Percentiles rank a stretch among this genome's conserved stretches.
These are phyloP conservation scores for Oceanites oceanicus DNA, from an alignment of 2,113 vertebrate species.

Conservation along the genomic window DNA sequence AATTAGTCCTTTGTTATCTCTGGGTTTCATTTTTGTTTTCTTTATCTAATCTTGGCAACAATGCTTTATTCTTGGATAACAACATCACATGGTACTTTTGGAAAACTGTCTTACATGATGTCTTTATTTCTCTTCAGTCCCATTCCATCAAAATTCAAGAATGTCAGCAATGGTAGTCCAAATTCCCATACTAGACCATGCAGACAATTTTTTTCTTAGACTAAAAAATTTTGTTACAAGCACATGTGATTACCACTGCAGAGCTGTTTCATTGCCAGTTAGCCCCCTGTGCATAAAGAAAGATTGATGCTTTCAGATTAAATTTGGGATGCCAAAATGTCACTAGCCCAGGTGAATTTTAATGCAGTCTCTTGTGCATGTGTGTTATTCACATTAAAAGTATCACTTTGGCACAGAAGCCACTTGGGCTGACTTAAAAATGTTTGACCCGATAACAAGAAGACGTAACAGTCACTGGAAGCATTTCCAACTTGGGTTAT, in stretches of 20 bases:
- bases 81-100: not conserved
- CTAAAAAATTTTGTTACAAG: not conserved
- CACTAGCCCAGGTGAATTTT: not conserved
- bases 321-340: not conserved
- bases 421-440: not conserved
- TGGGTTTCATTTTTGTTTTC: not conserved
- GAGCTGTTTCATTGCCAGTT: not conserved
- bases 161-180: not conserved
- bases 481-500: conserved; percentile 1
- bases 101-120: not conserved
- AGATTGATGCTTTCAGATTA: not conserved
- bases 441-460: not conserved
- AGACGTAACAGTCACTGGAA: not conserved
- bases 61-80: not conserved
- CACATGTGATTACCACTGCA: not conserved
- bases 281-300: not conserved
- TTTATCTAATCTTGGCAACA: not conserved
- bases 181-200: not conserved
- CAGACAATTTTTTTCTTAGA: not conserved
- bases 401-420: not conserved
- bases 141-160: not conserved
- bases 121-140: conserved; percentile 7
- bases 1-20: not conserved
- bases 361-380: not conserved
- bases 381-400: not conserved